phyloP scores from a whole-genome alignment of 2,797 vertebrate genomes.

The Meda fulgida region DNA sequence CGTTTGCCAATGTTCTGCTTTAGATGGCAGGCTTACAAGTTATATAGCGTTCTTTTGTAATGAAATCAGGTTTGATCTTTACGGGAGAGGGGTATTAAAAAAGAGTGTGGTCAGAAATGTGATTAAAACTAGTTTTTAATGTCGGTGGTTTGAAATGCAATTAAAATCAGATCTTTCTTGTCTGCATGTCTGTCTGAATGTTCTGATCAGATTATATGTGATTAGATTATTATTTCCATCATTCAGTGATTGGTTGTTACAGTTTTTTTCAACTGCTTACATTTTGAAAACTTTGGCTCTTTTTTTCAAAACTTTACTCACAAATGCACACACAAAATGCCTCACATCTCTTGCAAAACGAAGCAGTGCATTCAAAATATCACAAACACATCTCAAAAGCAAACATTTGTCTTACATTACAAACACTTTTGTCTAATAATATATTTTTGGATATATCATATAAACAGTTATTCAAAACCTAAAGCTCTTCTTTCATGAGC shows the following conservation, averaged over 20 bases:
- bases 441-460: too few relatives aligned
- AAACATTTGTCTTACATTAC: too few relatives aligned
- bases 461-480: too few relatives aligned
- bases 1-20: conserved; percentile 10
- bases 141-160: not conserved
- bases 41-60: not conserved
- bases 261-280: too few relatives aligned
- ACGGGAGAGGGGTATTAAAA: not conserved
- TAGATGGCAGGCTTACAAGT: conserved; percentile 1
- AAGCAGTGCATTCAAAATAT: too few relatives aligned
- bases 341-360: too few relatives aligned
- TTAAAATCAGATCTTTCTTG: not conserved
- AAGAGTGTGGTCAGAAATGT: not conserved
- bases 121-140: not conserved
- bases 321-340: too few relatives aligned
- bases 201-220: not conserved
- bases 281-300: too few relatives aligned
- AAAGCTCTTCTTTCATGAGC: too few relatives aligned
- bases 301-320: too few relatives aligned
- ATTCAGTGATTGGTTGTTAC: not conserved
- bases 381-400: too few relatives aligned
- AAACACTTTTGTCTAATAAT: too few relatives aligned
- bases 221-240: not conserved
- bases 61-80: not conserved
- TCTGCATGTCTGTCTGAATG: not conserved